A percentile compares a stretch with the other conserved stretches of the same genome.
Conservation (phyloP, 1,140 invertebrate genomes). For the Laupala kohalensis region DNA sequence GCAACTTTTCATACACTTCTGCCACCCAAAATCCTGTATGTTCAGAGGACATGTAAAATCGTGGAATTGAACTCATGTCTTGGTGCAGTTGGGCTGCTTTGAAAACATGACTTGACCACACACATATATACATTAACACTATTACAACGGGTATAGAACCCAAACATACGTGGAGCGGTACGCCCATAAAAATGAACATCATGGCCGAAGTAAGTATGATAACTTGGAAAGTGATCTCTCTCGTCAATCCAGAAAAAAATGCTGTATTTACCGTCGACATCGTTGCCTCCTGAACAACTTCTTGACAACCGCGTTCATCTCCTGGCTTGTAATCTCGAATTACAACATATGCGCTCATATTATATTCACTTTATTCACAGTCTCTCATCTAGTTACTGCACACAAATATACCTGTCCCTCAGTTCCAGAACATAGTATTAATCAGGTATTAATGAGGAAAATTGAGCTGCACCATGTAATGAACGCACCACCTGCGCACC, state of each 20-base stretch:
- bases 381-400: too few relatives aligned
- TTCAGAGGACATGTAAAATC: constrained; percentile 29
- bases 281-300: constrained; percentile 30
- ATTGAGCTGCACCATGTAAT: too few relatives aligned
- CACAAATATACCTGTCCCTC: too few relatives aligned
- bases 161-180: constrained; percentile 33
- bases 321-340: constrained; percentile 31
- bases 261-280: constrained; percentile 31
- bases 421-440: too few relatives aligned
- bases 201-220: constrained; percentile 35
- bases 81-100: constrained; percentile 30
- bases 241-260: constrained; percentile 30
- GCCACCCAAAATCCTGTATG: constrained; percentile 38
- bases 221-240: constrained; percentile 35
- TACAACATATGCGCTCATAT: constrained; percentile 22
- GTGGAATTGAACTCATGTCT: constrained; percentile 27
- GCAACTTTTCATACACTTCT: constrained; percentile 30
- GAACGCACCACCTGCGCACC: too few relatives aligned
- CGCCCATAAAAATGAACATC: constrained; percentile 38
- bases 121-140: constrained; percentile 28
- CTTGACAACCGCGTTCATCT: constrained; percentile 30
- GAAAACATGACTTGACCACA: constrained; percentile 28
- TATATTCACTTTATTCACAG: too few relatives aligned
- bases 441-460: too few relatives aligned
- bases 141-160: constrained; percentile 32